Conservation (phyloP, 2,888 invertebrate species). For the Oxyscelio sp. region DNA sequence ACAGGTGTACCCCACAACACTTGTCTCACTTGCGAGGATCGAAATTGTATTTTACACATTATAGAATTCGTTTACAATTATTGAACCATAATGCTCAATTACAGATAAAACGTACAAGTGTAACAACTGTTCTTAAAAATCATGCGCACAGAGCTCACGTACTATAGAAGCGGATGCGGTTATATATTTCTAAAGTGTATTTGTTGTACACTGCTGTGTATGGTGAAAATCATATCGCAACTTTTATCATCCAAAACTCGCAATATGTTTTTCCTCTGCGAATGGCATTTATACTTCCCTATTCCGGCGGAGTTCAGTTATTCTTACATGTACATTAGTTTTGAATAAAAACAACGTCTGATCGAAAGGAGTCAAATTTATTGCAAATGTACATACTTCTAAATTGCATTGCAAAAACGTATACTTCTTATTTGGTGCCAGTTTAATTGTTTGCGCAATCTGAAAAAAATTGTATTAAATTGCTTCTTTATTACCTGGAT, state of each 20-base stretch:
- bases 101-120: conserved; percentile 37
- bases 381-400: conserved; percentile 12
- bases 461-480: no score
- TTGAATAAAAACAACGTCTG: conserved; percentile 30
- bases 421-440: no score
- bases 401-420: no score
- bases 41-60: no score
- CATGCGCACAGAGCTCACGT: conserved; percentile 12
- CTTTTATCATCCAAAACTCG: no score
- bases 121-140: conserved; percentile 38
- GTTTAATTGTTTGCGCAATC: no score
- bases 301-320: conserved; percentile 3
- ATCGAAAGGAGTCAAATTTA: not conserved
- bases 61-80: no score
- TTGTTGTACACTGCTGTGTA: conserved; percentile 42
- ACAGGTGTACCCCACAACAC: no score
- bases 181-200: conserved; percentile 62
- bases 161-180: conserved; percentile 20
- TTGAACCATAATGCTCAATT: conserved; percentile 59
- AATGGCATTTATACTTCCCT: conserved; percentile 40
- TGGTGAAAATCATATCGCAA: no score
- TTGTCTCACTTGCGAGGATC: no score
- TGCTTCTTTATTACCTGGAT: no score
- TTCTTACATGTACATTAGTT: conserved; percentile 21
- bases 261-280: not conserved